Base-by-base conservation (phyloP, 2,888 invertebrate genomes). In the Tiphia femorata region DNA sequence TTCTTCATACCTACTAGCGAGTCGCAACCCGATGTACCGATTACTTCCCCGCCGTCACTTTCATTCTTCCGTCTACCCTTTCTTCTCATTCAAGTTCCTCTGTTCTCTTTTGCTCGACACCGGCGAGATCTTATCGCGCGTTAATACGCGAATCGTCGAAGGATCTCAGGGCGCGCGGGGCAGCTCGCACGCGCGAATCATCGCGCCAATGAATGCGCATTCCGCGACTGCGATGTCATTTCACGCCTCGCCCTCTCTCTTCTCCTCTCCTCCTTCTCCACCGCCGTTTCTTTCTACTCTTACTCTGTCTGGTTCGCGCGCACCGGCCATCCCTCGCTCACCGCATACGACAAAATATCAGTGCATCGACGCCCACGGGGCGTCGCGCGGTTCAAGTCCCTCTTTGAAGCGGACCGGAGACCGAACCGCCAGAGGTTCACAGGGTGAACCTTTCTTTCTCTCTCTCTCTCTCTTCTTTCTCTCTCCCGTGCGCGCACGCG, bases 131-230 rank as follows among this genome's bases (percentile, higher is more conserved):
- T 14, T 14, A 33, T 12, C 33, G 8, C 6, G 33, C 33, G 14
- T 14, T 33, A 33, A 33, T 33, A 14, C 33, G 33, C 6, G 12
- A 14, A 33, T 33, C 14, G 33, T 14, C 29, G 54, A 33, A 33
- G 12, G 14, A 33, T 33, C 33, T 33, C 14, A 14, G 12, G 33
- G 33, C 8, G 33, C 4, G 14, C n/a, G 33, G 33, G 12, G 33
- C 33, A 33, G 33, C 12, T 1, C 12, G 33, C 14, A n/a, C 8
- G 33, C 12, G 33, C 48, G 53, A 46, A 62, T 64, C 53, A 49
- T 62, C 50, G 48, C n/a, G 23, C 43, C 27, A 52, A 63, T 56
- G 49, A 59, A 58, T 58, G 49, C 49, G 38, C 52, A 52, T 41
- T 56, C 20, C 6, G 35, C 16, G 33, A 29, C 23, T 10, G 29